phyloP scores from a whole-genome alignment of 2,888 invertebrate genomes.

The Lasioglossum calceatum region DNA sequence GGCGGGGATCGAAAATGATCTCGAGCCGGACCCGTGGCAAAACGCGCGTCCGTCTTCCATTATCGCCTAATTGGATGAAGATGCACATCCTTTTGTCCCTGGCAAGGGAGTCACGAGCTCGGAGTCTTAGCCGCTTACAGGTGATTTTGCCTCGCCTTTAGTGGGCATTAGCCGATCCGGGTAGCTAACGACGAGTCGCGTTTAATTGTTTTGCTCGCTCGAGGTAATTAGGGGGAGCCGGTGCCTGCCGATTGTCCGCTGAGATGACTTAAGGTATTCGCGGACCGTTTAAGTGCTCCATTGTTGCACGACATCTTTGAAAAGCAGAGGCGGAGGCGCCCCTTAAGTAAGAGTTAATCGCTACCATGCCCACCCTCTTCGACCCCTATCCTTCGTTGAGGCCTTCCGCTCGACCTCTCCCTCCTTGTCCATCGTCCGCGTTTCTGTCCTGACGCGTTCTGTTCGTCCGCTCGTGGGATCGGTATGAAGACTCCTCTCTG shows the following conservation, averaged over 20 bases:
- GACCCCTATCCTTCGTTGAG: slow-evolving; percentile 27
- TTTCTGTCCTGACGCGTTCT: slow-evolving; percentile 25
- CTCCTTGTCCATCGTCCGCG: slow-evolving; percentile 28
- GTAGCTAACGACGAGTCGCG: slow-evolving; percentile 67
- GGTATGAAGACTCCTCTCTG: slow-evolving; percentile 25
- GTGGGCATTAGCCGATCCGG: slow-evolving; percentile 62
- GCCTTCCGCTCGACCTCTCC: slow-evolving; percentile 9
- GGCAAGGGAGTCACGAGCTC: slow-evolving; percentile 53
- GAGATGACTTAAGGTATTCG: slow-evolving; percentile 79
- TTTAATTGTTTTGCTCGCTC: slow-evolving; percentile 78
- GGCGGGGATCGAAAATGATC: slow-evolving; percentile 55
- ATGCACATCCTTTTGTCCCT: slow-evolving; percentile 78
- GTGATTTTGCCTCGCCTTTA: slow-evolving; percentile 40
- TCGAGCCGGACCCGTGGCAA: slow-evolving; percentile 65
- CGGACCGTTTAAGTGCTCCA: slow-evolving; percentile 78
- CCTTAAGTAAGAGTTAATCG: slow-evolving; percentile 76
- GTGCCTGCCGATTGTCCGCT: slow-evolving; percentile 74
- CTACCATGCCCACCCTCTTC: slow-evolving; percentile 63
- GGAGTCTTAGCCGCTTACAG: slow-evolving; percentile 46
- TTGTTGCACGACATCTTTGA: slow-evolving; percentile 76
- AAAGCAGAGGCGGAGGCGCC: slow-evolving; percentile 64
- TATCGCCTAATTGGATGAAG: slow-evolving; percentile 79
- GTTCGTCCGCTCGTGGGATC: slow-evolving; percentile 46
- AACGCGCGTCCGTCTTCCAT: slow-evolving; percentile 69
- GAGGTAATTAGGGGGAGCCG: slow-evolving; percentile 75